Conservation (phyloP, 2,113 vertebrate species). For the Labeo catla region DNA sequence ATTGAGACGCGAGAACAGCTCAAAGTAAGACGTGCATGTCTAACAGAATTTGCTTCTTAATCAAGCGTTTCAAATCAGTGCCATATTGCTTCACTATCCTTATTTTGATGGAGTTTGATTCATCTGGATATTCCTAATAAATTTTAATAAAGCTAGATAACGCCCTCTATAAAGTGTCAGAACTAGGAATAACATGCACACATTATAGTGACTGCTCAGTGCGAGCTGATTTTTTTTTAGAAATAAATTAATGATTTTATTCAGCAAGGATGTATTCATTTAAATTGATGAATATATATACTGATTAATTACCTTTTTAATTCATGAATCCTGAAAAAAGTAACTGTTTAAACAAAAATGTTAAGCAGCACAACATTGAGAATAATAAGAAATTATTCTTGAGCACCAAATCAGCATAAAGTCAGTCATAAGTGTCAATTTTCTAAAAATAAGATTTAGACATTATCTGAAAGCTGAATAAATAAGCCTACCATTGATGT, state of each 20-base stretch:
- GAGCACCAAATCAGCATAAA: too few relatives aligned
- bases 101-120: neutral
- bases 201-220: too few relatives aligned
- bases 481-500: too few relatives aligned
- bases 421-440: too few relatives aligned
- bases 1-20: neutral
- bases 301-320: too few relatives aligned
- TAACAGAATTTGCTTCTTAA: neutral
- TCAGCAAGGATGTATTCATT: neutral
- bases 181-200: neutral
- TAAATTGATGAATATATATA: neutral
- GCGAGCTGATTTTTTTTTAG: too few relatives aligned
- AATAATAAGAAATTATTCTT: too few relatives aligned
- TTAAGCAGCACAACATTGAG: too few relatives aligned
- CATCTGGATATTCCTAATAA: neutral
- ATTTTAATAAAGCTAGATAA: neutral
- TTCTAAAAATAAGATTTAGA: too few relatives aligned
- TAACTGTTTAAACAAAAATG: too few relatives aligned
- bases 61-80: neutral
- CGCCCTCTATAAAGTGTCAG: neutral
- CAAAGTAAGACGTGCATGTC: neutral
- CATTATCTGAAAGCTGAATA: too few relatives aligned
- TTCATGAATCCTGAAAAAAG: too few relatives aligned
- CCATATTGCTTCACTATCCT: neutral
- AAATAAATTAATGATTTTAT: neutral